Percentiles rank a stretch among this genome's conserved stretches.
Conservation (phyloP, 2,888 invertebrate genomes). For the Rambutsinella grinnellia region DNA sequence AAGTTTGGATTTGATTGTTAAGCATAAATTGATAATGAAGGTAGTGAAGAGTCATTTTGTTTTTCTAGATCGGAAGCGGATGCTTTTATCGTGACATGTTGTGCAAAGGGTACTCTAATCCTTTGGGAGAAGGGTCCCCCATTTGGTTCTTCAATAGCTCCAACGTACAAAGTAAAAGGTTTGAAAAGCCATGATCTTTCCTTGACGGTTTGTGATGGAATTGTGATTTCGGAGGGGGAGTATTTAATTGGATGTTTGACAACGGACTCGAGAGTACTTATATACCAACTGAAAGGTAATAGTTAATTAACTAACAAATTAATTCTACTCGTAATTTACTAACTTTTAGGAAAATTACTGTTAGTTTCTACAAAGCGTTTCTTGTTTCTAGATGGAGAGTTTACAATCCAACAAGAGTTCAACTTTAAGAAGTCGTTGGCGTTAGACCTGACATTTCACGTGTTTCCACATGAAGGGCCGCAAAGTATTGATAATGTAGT, state of each 20-base stretch:
- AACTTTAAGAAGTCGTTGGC: slow-evolving; percentile 58
- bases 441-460: slow-evolving; percentile 59
- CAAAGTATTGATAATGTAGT: slow-evolving; percentile 24
- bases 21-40: too few relatives aligned
- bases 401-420: slow-evolving; percentile 51
- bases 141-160: not conserved
- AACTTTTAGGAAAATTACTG: not conserved
- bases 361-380: not conserved
- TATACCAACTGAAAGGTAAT: slow-evolving; percentile 27
- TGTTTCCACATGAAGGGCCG: slow-evolving; percentile 19
- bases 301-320: slow-evolving; percentile 16
- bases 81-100: slow-evolving; percentile 49
- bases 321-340: not conserved
- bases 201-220: slow-evolving; percentile 59
- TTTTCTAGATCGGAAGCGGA: slow-evolving; percentile 17
- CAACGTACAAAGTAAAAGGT: slow-evolving; percentile 22
- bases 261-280: slow-evolving; percentile 49
- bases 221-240: slow-evolving; percentile 23
- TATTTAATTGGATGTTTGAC: slow-evolving; percentile 58
- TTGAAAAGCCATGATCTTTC: slow-evolving; percentile 22
- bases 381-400: slow-evolving; percentile 17
- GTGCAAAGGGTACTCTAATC: slow-evolving; percentile 53
- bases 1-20: too few relatives aligned
- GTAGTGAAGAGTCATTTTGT: too few relatives aligned
- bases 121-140: slow-evolving; percentile 51